Base-by-base conservation (phyloP, 2,888 invertebrate genomes). In the Caenorhabditis sinica region DNA sequence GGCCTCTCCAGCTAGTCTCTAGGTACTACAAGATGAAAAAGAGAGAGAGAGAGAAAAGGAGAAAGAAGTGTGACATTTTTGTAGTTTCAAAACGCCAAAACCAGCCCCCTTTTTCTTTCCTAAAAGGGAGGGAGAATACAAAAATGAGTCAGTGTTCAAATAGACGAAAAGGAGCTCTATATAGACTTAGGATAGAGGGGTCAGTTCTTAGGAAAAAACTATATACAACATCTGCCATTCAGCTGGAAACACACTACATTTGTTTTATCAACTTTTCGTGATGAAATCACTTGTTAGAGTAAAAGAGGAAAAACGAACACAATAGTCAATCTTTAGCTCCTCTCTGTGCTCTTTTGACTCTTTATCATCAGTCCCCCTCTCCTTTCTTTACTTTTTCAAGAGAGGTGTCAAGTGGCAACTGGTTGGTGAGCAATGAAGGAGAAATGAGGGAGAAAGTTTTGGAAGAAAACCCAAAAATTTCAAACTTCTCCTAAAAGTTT, bases 331-430 rank as follows among this genome's bases (percentile, higher is more conserved):
- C 69, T 53, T 53, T 56, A 20, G 20, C 36, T 51, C 56, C 20
- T 13, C n/a, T n/a, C n/a, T n/a, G n/a, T n/a, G 13, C 40, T 5
- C 9, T 69, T 40, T 63, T 40, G 13, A 33, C 36, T 61, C 61
- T 61, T 45, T 45, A 40, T 45, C 45, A 45, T 13, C 13, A 56
- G 9, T 23, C 30, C n/a, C 13, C 25, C 30, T 36, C 33, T 65
- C 65, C 49, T 33, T 36, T 20, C 43, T 63, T 43, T 33, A 36
- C 30, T 5, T 68, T 68, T 69, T 69, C 17, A 69, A 56, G 63
- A 61, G 73, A 74, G 74, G 74, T 74, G 74, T 74, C 63, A 74
- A 63, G 74, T 63, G 73, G 60, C 23, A 61, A 72, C 53, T 53
- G 51, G 63, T 40, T 53, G 53, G 40, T 49, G 20, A 40, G 33